Percentiles rank a stretch among this genome's conserved stretches.
Conservation (phyloP, 2,797 vertebrate genomes). For the Peromyscus attwateri region DNA sequence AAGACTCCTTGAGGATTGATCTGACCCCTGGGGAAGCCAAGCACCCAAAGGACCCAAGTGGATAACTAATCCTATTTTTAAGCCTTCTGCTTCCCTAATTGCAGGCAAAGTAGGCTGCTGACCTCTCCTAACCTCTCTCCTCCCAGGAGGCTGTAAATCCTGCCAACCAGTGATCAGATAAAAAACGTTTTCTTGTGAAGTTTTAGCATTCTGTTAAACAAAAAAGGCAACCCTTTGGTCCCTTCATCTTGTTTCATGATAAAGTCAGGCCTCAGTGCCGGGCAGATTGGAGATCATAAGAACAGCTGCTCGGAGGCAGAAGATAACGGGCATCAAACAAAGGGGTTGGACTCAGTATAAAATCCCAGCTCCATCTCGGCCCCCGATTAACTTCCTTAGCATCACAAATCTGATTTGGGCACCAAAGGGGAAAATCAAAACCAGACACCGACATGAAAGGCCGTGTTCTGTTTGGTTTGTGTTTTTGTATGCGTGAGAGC, state of each 20-base stretch:
- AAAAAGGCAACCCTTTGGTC: conserved; percentile 2
- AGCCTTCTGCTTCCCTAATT: conserved; percentile 16
- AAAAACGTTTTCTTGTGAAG: conserved; percentile 47
- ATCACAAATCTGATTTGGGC: conserved; percentile 13
- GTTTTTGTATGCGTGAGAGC: not conserved
- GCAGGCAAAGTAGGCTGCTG: not conserved
- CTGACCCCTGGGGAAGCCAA: not conserved
- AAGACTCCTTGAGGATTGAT: accelerated
- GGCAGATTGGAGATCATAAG: not conserved
- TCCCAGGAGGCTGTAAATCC: conserved; percentile 21
- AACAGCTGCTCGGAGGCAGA: not conserved
- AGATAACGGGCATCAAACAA: not conserved
- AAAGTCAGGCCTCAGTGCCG: not conserved
- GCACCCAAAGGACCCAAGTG: not conserved
- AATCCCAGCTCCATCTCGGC: not conserved
- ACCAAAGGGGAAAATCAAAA: conserved; percentile 65
- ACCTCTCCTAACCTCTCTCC: not conserved
- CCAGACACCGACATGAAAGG: conserved; percentile 30
- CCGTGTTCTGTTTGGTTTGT: not conserved
- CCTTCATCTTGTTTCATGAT: not conserved
- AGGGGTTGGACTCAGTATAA: accelerated
- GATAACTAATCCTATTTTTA: not conserved
- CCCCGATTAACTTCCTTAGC: not conserved
- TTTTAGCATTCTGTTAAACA: not conserved
- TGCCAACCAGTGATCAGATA: conserved; percentile 41